phyloP scores from a whole-genome alignment of 1,140 invertebrate species.

The Lepidotrigona ventralis region DNA sequence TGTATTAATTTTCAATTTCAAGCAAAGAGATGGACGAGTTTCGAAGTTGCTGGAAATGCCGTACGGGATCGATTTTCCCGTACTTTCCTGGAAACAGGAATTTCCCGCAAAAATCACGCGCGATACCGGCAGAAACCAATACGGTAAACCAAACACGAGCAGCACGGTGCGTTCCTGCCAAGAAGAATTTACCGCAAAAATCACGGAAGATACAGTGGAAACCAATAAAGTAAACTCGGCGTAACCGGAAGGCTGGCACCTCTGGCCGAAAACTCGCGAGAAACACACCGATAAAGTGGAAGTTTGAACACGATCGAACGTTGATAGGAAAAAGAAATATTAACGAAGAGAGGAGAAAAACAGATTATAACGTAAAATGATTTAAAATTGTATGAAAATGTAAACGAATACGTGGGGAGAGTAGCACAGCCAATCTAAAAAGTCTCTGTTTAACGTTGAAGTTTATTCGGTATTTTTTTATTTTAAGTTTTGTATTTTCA shows the following conservation, averaged over 20 bases:
- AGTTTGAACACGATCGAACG: background rate
- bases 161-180: background rate
- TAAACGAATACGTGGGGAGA: background rate
- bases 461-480: no score
- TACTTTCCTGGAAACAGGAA: background rate
- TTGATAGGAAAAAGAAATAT: background rate
- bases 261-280: background rate
- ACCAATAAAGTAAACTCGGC: background rate
- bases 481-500: no score
- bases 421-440: background rate
- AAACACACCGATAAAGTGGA: background rate
- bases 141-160: background rate
- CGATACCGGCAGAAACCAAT: background rate
- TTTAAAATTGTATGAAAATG: no score
- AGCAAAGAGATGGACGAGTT: background rate
- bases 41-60: no score
- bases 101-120: background rate
- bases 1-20: background rate
- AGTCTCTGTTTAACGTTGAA: no score
- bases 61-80: no score
- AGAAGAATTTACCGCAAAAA: background rate
- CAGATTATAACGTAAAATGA: no score
- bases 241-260: background rate
- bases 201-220: background rate
- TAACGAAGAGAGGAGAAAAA: no score